These are phyloP conservation scores for Scatophagus argus DNA, from an alignment of 2,113 vertebrate species.

Conservation along the genomic window DNA sequence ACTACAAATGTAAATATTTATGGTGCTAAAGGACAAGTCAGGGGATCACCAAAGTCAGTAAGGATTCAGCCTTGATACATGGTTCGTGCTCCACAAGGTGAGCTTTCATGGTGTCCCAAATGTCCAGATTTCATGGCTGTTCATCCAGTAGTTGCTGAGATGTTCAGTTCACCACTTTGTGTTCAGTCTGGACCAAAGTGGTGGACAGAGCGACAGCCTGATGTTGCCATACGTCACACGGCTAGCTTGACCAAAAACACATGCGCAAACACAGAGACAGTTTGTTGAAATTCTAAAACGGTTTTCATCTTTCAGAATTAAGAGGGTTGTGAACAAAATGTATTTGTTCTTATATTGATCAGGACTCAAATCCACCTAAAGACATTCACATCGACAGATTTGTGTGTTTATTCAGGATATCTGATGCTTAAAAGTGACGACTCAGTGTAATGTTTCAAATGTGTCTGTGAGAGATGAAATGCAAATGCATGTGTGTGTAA, in stretches of 20 bases:
- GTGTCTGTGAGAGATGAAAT: conserved; percentile 16
- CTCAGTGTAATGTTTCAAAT: not conserved
- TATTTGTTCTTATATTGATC: not conserved
- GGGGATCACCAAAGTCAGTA: not conserved
- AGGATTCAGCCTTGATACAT: too few relatives aligned
- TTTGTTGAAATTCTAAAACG: not conserved
- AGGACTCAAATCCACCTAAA: not conserved
- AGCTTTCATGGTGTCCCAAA: too few relatives aligned
- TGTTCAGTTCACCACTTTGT: too few relatives aligned
- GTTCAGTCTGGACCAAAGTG: not conserved
- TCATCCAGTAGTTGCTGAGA: not conserved
- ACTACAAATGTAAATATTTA: not conserved
- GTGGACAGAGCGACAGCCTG: not conserved
- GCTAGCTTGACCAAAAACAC: not conserved
- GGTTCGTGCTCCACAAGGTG: too few relatives aligned
- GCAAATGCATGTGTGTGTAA: conserved; percentile 25
- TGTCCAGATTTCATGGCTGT: not conserved
- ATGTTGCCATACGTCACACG: too few relatives aligned
- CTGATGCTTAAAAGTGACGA: conserved; percentile 1
- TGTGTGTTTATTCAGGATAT: not conserved
- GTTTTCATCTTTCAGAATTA: not conserved
- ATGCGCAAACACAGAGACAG: not conserved
- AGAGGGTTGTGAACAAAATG: not conserved
- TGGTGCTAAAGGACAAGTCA: not conserved
- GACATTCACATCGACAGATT: not conserved